A percentile compares a stretch with the other conserved stretches of the same genome.
Evolutionary conservation across 2,888 invertebrate genomes (phyloP).

Genomic region (Helobdella robusta): DNA sequence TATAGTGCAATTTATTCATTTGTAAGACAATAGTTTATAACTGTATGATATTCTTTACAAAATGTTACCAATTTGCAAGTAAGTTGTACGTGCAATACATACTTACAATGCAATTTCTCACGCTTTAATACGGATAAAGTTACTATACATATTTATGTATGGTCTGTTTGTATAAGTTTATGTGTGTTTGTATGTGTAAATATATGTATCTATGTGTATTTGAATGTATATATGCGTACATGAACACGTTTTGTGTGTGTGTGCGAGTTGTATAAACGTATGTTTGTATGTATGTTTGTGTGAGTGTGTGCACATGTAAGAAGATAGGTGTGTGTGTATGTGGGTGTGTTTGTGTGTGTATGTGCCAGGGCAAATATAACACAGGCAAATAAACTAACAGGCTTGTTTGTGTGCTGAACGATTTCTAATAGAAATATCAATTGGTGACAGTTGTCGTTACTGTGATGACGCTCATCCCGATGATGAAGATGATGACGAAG

Average conservation of each 20-base stretch:
- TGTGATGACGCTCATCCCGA: background rate
- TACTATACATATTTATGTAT: background rate
- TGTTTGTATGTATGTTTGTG: background rate
- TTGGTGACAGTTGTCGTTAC: background rate
- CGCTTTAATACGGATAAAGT: too few relatives aligned
- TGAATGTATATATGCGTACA: background rate
- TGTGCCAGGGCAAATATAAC: background rate
- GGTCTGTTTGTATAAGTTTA: slow-evolving; percentile 11
- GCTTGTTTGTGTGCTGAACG: background rate
- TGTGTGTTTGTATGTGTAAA: slow-evolving; percentile 6
- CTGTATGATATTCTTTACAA: too few relatives aligned
- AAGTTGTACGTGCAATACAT: too few relatives aligned
- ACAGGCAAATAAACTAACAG: background rate
- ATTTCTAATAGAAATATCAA: background rate
- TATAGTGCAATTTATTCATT: too few relatives aligned
- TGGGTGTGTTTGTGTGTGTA: background rate
- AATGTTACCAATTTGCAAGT: too few relatives aligned
- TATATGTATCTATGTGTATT: slow-evolving; percentile 11
- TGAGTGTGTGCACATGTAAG: too few relatives aligned
- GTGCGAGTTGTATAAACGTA: background rate
- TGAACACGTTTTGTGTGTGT: background rate
- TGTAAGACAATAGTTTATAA: too few relatives aligned
- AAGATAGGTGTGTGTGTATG: background rate
- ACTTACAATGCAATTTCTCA: too few relatives aligned
- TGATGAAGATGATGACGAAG: background rate